Conservation (phyloP, 2,888 invertebrate species). For the Sphaeridia pumilis region DNA sequence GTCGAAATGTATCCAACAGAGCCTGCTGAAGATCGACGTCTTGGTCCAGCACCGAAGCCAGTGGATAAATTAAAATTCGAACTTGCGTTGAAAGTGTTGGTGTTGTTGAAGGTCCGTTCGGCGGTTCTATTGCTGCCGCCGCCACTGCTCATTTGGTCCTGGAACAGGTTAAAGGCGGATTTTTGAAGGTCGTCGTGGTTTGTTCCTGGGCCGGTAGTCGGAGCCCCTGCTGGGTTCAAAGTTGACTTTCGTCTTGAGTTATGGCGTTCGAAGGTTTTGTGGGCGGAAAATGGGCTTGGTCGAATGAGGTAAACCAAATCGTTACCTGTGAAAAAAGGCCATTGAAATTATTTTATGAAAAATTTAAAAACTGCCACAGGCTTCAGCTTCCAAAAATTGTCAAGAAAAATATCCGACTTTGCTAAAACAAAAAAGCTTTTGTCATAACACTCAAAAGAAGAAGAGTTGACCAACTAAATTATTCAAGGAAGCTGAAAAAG, state of each 20-base stretch:
- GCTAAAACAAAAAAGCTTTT: too few species aligned
- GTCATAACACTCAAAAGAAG: too few species aligned
- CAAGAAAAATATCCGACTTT: too few species aligned
- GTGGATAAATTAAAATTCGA: neutral
- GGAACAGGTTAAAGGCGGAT: constrained; percentile 25
- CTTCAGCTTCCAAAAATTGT: too few species aligned
- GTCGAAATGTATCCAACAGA: constrained; percentile 17
- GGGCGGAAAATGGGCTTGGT: constrained; percentile 87
- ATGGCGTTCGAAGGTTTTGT: constrained; percentile 85
- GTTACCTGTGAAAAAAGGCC: constrained; percentile 49
- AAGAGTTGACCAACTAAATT: too few species aligned
- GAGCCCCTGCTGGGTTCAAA: constrained; percentile 16
- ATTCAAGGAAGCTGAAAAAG: too few species aligned
- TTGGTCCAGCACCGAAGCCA: constrained; percentile 10
- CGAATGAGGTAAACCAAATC: constrained; percentile 79
- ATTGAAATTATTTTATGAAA: neutral
- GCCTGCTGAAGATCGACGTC: constrained; percentile 14
- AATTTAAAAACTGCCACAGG: neutral
- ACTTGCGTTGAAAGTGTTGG: too few species aligned
- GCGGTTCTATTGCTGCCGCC: too few species aligned
- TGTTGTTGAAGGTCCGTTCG: too few species aligned
- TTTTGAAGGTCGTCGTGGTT: constrained; percentile 33
- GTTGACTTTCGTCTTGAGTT: constrained; percentile 63
- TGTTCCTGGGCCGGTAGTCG: constrained; percentile 8
- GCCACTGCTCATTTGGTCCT: constrained; percentile 19